Evolutionary conservation across 2,888 invertebrate genomes (phyloP), one percentile per base, ranked within the genome.

Genomic region (Ctena decussata): DNA sequence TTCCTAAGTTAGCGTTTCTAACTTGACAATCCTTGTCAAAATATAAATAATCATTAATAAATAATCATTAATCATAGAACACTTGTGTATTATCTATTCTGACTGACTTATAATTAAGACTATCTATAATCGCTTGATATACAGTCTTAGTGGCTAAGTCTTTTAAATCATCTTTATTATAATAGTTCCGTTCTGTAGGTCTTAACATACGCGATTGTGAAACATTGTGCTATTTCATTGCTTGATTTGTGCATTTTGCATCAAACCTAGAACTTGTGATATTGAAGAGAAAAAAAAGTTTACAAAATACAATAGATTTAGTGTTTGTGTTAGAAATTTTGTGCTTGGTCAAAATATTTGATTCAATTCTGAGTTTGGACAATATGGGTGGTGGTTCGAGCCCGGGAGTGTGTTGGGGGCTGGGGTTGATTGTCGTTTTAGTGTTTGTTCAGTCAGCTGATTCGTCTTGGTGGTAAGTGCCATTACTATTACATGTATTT

Each of bases 391-490:
- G 6, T 27, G 27, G 30, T 32, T 65, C 65, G 65, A 35, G 35
- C 21, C 65, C 65, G 12, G 65, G 65, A 12, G 65, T 65, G 32
- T 65, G 35, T 15, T 30, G 11, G 65, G 21, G 35, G 2, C 65
- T 65, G 24, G 35, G 65, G 35, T 6, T 79, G 46, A 30, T 79
- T 15, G 53, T 76, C 11, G 41, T 89, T 41, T 79, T 84, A 74
- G 80, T 89, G 30, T 53, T 91, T 12, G 77, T 91, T 8, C 92
- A 91, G 70, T 72, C 81, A 21, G 87, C 89, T 21, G 85, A 89
- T 24, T 91, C 91, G 1, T 91, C 93, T 11, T 93, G 93, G 93
- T 93, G 93, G 93, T 93, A 85, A 91, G 93, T 91, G 12, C 49
- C 21, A 11, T 49, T 49, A 49, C 5, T 49, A 49, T 49, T 49